Conservation (phyloP, 2,888 invertebrate genomes). For the Lingula anatina region DNA sequence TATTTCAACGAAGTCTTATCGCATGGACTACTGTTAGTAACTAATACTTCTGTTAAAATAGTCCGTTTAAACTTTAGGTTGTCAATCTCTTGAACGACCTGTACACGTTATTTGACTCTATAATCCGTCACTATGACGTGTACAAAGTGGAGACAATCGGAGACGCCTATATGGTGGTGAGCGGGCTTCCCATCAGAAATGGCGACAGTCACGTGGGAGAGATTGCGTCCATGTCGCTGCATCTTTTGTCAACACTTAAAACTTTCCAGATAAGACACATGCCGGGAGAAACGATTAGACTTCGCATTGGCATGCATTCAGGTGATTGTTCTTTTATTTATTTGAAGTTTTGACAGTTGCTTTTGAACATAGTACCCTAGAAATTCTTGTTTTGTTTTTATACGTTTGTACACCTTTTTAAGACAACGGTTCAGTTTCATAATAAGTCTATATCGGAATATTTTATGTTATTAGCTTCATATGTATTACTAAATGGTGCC, state of each 20-base stretch:
- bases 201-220: conserved; percentile 46
- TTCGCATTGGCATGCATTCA: conserved; percentile 49
- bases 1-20: no score
- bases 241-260: conserved; percentile 38
- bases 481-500: no score
- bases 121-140: conserved; percentile 94
- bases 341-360: no score
- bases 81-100: conserved; percentile 96
- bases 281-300: conserved; percentile 37
- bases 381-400: no score
- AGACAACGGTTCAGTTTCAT: no score
- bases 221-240: conserved; percentile 48
- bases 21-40: no score
- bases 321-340: no score
- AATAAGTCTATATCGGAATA: no score
- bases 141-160: conserved; percentile 74
- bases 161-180: conserved; percentile 46
- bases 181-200: conserved; percentile 42
- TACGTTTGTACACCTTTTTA: no score
- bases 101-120: conserved; percentile 93
- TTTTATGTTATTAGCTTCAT: no score
- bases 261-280: conserved; percentile 38
- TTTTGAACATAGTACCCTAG: no score
- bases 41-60: no score
- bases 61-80: conserved; percentile 70